Base-by-base conservation (phyloP, 2,888 invertebrate genomes). In the Nasonovia ribisnigri region DNA sequence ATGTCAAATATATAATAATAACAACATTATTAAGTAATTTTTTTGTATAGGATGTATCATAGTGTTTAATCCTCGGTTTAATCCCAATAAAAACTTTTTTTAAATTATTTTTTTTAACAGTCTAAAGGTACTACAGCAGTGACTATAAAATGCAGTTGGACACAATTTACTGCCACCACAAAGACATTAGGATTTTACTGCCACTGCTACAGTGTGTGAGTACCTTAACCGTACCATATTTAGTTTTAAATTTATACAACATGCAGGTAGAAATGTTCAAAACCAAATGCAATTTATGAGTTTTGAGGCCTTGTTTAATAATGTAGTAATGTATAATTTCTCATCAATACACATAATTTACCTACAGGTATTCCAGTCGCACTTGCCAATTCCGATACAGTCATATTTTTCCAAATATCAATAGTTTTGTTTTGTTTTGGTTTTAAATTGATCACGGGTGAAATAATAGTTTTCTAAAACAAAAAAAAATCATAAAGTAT, bases 351-450 rank as follows among this genome's bases (percentile, higher is more conserved):
- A 77, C 36, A 84, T 51, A 67, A 95, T 95, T 96, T 96, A 97
- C 97, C 97, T 94, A 97, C 95, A 95, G 97, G 96, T 95, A 97
- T 97, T 8, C 96, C 96, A 57, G 98, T 95, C 0, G 97, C 96
- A 90, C 96, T 95, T 0, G 98, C 97, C 93, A 99, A 95, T 95
- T 99, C 97, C 51, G 95, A 95, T 0, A 98, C 97, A 0, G 98
- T 98, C 97, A 99, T 98, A 95, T 97, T 97, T 88, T 97, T 96
- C 98, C 98, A 98, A 94, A 98, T 96, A 90, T 97, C 97, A 0
- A 98, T 96, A 2, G 97, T 96, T 94, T 95, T 95, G 3, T 95
- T 95, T 95, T 93, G 67, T 87, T 94, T 95, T 26, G 57, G 36
- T 89, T 90, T 84, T 46, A 88, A 57, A 20, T 92, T n/a, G 11